Base-by-base conservation (phyloP, 1,140 invertebrate genomes). In the Caenorhabditis brenneri region DNA sequence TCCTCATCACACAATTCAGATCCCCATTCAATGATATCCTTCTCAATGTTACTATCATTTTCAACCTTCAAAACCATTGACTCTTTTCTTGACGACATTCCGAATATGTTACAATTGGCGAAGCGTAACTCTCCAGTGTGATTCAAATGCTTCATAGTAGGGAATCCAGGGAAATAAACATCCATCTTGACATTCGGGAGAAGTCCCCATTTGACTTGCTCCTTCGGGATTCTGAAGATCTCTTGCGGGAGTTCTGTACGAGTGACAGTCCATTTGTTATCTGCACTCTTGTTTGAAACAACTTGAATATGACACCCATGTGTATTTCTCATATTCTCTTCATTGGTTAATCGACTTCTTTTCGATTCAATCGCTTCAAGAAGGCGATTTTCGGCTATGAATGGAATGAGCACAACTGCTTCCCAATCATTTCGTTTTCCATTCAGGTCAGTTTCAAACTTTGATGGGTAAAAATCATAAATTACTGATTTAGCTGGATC, bases 371-470 rank as follows among this genome's bases (percentile, higher is more conserved):
- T 97, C 0, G 96, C 95, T 86, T 93, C 91, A 39, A 96, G 89
- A 58, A 96, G 92, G 69, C 93, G 92, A 49, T 92, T 90, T 93
- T 98, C 96, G 86, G 97, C 94, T 88, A 99, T 98, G 88, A 99
- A 98, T 0, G 97, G 97, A 88, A 99, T 96, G 0, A 98, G 92
- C 9, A 98, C 96, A 0, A 99, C 95, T 29, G 97, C 97, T 91
- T 99, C 97, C 97, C 97, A 99, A 84, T 97, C 96, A 88, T 97
- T 95, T 88, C 93, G 93, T 90, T 99, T 99, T 0, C 96, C 96
- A 92, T 99, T 94, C 16, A 93, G 88, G 88, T 93, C 93, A 0
- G 94, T 96, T 88, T 95, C 93, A 91, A 99, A 98, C 27, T 97
- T 93, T 24, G 93, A 88, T 0, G 97, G 97, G 92, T 97, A 99